These are phyloP conservation scores for Tretioscincus oriximinensis DNA, from an alignment of 2,113 vertebrate species.

Conservation along the genomic window DNA sequence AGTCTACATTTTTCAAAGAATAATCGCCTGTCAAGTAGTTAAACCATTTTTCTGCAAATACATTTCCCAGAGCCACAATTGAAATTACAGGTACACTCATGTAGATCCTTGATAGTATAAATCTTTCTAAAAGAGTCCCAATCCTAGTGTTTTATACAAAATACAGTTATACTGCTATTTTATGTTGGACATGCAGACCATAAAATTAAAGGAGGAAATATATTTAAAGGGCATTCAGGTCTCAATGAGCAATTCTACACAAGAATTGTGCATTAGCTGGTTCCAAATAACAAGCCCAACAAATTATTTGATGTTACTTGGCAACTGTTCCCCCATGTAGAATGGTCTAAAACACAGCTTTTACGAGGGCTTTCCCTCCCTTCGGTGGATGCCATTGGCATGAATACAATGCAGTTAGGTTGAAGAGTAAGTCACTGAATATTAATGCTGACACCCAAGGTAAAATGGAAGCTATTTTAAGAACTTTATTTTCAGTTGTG, in stretches of 20 bases:
- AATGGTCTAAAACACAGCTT: slow-evolving; percentile 49
- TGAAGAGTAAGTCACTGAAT: slow-evolving; percentile 52
- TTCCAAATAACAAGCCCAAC: slow-evolving; percentile 53
- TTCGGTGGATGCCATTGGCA: slow-evolving; percentile 28
- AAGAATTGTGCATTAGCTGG: slow-evolving; percentile 36
- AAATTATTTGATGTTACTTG: slow-evolving; percentile 27
- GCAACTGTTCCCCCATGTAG: slow-evolving; percentile 41
- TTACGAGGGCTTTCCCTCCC: slow-evolving; percentile 3
- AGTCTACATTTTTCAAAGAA: slow-evolving; percentile 55
- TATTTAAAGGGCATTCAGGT: slow-evolving; percentile 50
- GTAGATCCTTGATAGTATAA: slow-evolving; percentile 49
- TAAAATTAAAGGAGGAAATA: slow-evolving; percentile 53
- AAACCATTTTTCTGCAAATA: slow-evolving; percentile 60
- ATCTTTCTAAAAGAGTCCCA: slow-evolving; percentile 49
- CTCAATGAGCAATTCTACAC: slow-evolving; percentile 31
- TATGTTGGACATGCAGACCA: slow-evolving; percentile 34
- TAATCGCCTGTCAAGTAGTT: slow-evolving; percentile 58
- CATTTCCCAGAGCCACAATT: slow-evolving; percentile 50
- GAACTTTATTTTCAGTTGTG: slow-evolving; percentile 50
- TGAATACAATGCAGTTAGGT: slow-evolving; percentile 33
- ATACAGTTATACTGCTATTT: slow-evolving; percentile 42
- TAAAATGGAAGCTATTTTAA: slow-evolving; percentile 59
- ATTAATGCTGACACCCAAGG: slow-evolving; percentile 55
- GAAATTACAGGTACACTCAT: slow-evolving; percentile 60
- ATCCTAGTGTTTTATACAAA: slow-evolving; percentile 51